phyloP scores from a whole-genome alignment of 2,888 invertebrate species.

The Nomada goodeniana region DNA sequence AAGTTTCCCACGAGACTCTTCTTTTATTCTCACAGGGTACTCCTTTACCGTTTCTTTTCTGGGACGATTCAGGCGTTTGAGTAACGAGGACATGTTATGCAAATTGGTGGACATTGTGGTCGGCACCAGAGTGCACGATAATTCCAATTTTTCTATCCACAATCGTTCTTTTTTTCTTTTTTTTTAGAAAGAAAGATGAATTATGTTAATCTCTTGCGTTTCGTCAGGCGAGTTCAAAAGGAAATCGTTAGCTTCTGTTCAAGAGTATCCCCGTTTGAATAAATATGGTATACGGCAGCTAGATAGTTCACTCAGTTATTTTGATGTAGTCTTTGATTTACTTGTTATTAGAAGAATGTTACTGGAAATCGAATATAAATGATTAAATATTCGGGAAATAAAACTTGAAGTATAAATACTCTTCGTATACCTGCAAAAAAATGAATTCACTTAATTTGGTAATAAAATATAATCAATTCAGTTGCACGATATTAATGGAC shows the following conservation, averaged over 20 bases:
- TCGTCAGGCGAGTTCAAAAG: not conserved
- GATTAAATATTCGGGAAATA: no score
- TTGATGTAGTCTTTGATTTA: no score
- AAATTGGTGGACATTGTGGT: constrained; percentile 58
- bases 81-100: constrained; percentile 71
- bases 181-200: constrained; percentile 4
- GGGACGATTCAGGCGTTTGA: constrained; percentile 34
- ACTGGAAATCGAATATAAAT: no score
- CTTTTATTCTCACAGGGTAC: constrained; percentile 43
- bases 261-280: not conserved
- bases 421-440: no score
- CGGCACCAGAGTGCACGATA: constrained; percentile 35
- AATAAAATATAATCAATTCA: no score
- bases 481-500: no score
- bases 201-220: not conserved
- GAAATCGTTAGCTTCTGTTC: not conserved
- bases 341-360: no score
- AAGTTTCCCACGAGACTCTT: constrained; percentile 59
- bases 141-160: constrained; percentile 30
- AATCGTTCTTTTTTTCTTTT: no score
- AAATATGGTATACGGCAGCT: no score
- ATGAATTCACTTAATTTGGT: no score
- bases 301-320: no score
- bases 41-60: constrained; percentile 53
- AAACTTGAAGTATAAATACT: no score